Conservation (phyloP, 2,888 invertebrate species). For the Dexiosoma caninum region DNA sequence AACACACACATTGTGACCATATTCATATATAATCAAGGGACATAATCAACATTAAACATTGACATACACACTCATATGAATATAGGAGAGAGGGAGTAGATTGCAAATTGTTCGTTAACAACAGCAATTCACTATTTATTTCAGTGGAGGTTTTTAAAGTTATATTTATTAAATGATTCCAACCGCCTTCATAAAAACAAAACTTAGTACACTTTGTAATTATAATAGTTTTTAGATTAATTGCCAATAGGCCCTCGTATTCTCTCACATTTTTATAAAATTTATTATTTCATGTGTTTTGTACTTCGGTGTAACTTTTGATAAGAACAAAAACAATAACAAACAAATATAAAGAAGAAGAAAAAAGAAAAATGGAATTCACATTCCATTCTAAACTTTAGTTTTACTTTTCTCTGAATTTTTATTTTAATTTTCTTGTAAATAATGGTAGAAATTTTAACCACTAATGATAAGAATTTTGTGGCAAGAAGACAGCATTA, state of each 20-base stretch:
- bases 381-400: slow-evolving; percentile 24
- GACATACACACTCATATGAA: neutral
- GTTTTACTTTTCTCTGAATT: slow-evolving; percentile 5
- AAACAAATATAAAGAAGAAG: slow-evolving; percentile 1
- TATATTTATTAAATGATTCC: neutral
- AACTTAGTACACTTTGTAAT: neutral
- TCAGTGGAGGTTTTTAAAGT: neutral
- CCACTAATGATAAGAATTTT: slow-evolving; percentile 48
- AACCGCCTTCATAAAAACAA: too few species aligned
- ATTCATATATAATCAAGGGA: neutral
- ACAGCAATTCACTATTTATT: too few species aligned
- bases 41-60: neutral
- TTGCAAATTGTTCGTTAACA: too few species aligned
- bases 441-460: slow-evolving; percentile 47
- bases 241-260: neutral
- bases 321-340: slow-evolving; percentile 13
- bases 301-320: slow-evolving; percentile 27
- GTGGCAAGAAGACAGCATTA: neutral
- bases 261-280: neutral
- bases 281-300: slow-evolving; percentile 27
- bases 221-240: neutral
- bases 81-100: neutral
- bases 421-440: slow-evolving; percentile 26
- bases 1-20: neutral
- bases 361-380: neutral